Evolutionary conservation across 2,113 vertebrate genomes (phyloP), one percentile per base, ranked within the genome.

Genomic region (Passer montanus): DNA sequence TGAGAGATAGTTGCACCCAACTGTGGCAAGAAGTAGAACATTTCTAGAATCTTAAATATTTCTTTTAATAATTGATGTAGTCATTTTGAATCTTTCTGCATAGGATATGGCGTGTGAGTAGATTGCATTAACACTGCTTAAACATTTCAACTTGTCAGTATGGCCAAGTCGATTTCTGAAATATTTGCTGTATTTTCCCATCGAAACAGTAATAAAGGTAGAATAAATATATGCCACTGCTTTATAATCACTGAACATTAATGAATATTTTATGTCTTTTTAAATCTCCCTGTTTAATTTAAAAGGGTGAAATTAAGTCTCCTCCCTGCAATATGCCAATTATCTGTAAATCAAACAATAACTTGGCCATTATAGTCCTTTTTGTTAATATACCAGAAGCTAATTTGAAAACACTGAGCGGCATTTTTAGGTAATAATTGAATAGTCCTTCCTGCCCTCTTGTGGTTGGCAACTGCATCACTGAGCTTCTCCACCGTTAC

Each of bases 191-290:
- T 98, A 98, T 98, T 98, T 98, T 98, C 98, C 98, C 98, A 97
- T 98, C 98, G 98, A 98, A 98, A 99, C 98, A 98, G 98, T 98
- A 98, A 98, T 98, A 98, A 99, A 98, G 97, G 90, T 96, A 98
- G 97, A 98, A 98, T 98, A 98, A 98, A 98, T 98, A 98, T 98
- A 98, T 98, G 98, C 96, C 97, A 98, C 98, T 98, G 97, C 98
- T 98, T 98, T 98, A 98, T 98, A 98, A 98, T 98, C 98, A 98
- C 98, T 98, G 97, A 97, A 97, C 98, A 98, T 98, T 98, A 98
- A 98, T 99, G 98, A 99, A 99, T 99, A 98, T 99, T 99, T 99
- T 98, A 99, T 99, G 97, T 98, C 97, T 98, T 98, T 98, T 98
- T 98, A 99, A 99, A 99, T 98, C 98, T 98, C 98, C 98, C 98